phyloP scores from a whole-genome alignment of 2,113 vertebrate genomes.

The Platycercus adscitus region DNA sequence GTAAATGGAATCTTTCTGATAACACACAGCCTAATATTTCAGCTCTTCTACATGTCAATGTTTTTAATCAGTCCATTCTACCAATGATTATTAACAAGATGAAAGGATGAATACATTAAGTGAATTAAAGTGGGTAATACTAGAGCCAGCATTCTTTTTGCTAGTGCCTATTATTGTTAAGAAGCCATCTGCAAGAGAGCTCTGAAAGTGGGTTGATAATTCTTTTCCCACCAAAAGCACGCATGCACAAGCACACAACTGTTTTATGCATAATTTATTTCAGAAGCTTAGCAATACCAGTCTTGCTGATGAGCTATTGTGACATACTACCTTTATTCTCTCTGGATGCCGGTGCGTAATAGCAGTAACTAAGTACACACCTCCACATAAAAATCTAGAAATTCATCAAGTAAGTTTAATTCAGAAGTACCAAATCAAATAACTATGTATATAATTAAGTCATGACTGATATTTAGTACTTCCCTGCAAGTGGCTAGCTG shows the following conservation, averaged over 20 bases:
- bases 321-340: neutral
- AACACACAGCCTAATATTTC: neutral
- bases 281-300: neutral
- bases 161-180: neutral
- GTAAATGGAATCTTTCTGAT: neutral
- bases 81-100: neutral
- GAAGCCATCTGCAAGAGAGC: neutral
- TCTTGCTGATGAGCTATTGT: neutral
- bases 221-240: neutral
- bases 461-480: neutral
- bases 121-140: neutral
- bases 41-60: neutral
- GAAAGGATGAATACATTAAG: neutral
- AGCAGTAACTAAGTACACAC: neutral
- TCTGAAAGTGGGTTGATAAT: neutral
- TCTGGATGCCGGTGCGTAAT: neutral
- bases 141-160: neutral
- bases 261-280: constrained; percentile 25
- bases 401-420: neutral
- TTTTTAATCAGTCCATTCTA: neutral
- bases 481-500: neutral
- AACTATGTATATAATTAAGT: neutral
- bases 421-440: neutral
- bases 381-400: neutral
- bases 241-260: neutral